Evolutionary conservation across 2,113 vertebrate genomes (phyloP), one percentile per base, ranked within the genome.

Genomic region (Limnothrissa miodon): DNA sequence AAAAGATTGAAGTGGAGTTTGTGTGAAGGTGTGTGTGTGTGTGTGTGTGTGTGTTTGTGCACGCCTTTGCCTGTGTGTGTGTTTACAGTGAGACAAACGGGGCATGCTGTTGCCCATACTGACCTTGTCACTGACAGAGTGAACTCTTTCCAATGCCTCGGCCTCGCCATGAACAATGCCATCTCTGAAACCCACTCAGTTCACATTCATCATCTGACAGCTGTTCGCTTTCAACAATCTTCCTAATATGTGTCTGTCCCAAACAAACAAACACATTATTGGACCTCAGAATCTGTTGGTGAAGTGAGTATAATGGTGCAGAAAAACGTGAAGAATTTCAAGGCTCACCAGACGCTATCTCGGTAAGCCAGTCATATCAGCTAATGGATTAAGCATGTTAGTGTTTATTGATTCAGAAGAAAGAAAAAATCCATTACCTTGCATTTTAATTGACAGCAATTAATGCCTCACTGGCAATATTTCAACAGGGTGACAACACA

Each of bases 171-270:
- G 82, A 87, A 90, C 84, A 84, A 88, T 87, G 90, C 82, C 86
- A 86, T 74, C 89, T 86, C 86, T 66, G 82, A 88, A 92, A 90
- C 89, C 92, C 91, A 85, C 87, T 93, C 85, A 92, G 92, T 91
- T 92, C 91, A 88, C 87, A 86, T 89, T 91, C 91, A 93, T 86
- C 83, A 59, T 62, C 81, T 92, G 93, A 93, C 92, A 93, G 89
- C 83, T 9, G 89, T 82, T 9, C 87, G 70, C 51, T 85, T 78
- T 82, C 86, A 83, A 81, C n/a, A 66, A 85, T 83, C 87, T 82
- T 85, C 85, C 85, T 88, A 84, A 78, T 90, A 85, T 92, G 92
- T 91, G 90, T 90, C 85, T 90, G 87, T 87, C 88, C 87, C 88
- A 89, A 86, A 44, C 80, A 81, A 56, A 66, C 39, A 81, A 82